Percentiles rank a stretch among this genome's conserved stretches.
Conservation (phyloP, 1,140 invertebrate genomes). For the Chironomus striatipennis region DNA sequence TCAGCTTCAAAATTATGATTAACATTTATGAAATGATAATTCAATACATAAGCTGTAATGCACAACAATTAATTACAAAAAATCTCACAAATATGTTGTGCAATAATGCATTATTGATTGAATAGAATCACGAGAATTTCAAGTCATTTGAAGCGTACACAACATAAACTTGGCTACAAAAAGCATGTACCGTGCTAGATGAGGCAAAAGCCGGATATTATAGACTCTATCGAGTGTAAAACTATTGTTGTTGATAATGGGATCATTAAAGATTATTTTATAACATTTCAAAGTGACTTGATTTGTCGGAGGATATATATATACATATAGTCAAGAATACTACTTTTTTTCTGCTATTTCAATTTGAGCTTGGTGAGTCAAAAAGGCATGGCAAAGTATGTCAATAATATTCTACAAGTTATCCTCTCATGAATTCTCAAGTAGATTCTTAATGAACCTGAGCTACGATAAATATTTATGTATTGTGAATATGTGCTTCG, state of each 20-base stretch:
- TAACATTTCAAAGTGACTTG: not conserved
- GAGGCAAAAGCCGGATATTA: not conserved
- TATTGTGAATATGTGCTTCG: not conserved
- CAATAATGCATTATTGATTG: not conserved
- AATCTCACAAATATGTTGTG: not conserved
- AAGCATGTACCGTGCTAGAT: too few relatives aligned
- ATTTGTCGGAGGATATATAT: not conserved
- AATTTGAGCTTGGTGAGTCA: not conserved
- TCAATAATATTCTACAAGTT: not conserved
- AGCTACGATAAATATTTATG: constrained; percentile 4
- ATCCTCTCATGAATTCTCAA: not conserved
- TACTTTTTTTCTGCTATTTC: too few relatives aligned
- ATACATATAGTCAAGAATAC: not conserved
- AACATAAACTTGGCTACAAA: not conserved
- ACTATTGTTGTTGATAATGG: not conserved
- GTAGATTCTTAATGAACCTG: constrained; percentile 4
- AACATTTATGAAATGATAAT: not conserved
- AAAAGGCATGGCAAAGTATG: not conserved
- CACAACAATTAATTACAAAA: not conserved
- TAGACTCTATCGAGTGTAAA: not conserved
- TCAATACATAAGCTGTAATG: not conserved
- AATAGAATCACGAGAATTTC: not conserved
- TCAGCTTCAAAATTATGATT: not conserved
- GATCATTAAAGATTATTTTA: not conserved
- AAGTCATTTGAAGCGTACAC: not conserved